Conservation (phyloP, 2,113 vertebrate genomes). For the Poeciliopsis turrubarensis region DNA sequence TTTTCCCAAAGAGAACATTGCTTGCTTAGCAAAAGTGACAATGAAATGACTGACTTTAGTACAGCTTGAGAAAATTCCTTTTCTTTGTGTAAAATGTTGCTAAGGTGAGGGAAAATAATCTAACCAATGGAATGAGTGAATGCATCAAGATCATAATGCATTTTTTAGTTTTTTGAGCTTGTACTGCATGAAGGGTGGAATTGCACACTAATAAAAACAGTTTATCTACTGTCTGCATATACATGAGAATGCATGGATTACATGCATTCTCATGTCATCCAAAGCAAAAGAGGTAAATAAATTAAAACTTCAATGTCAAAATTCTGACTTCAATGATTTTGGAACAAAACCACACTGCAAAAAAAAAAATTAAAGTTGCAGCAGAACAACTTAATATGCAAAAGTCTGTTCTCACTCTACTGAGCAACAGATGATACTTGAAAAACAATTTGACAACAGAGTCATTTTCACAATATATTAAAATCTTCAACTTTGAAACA, state of each 20-base stretch:
- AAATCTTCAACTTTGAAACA: no score
- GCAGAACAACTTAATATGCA: no score
- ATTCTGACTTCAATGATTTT: no score
- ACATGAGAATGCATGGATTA: no score
- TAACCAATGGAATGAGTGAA: slow-evolving; percentile 10
- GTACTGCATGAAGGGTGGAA: not conserved
- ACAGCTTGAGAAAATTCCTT: slow-evolving; percentile 22
- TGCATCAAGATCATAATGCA: not conserved
- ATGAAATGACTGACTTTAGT: slow-evolving; percentile 33
- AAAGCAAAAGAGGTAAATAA: not conserved
- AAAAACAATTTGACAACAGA: no score
- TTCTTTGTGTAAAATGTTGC: slow-evolving; percentile 31
- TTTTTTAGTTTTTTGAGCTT: not conserved
- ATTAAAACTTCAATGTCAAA: no score
- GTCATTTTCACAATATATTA: no score
- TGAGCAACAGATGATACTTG: no score
- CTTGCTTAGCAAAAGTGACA: slow-evolving; percentile 47
- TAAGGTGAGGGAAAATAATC: slow-evolving; percentile 29
- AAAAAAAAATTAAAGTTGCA: no score
- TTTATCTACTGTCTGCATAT: not conserved
- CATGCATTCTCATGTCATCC: not conserved
- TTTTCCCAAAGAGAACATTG: slow-evolving; percentile 54
- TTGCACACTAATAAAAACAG: not conserved
- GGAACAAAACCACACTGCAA: no score
- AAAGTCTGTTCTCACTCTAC: no score